Conservation (phyloP, 2,113 vertebrate genomes). For the Porphyrio hochstetteri region DNA sequence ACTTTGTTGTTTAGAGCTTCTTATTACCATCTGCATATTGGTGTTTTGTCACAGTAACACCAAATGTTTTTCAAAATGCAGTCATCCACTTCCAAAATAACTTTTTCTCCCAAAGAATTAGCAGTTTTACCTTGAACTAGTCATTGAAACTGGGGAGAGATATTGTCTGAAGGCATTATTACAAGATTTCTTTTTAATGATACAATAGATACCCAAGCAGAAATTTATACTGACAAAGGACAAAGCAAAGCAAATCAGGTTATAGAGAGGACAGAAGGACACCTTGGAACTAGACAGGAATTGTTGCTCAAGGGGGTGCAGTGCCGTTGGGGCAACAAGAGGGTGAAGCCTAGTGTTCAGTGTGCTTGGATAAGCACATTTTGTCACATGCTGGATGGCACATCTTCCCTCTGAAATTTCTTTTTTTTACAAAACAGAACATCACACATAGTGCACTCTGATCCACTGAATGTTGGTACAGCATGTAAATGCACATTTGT, state of each 20-base stretch:
- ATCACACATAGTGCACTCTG: not conserved
- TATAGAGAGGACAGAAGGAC: not conserved
- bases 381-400: not conserved
- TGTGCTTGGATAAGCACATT: not conserved
- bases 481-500: not conserved
- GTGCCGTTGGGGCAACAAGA: not conserved
- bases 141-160: not conserved
- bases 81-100: not conserved
- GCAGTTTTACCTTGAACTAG: not conserved
- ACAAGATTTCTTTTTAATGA: not conserved
- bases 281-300: not conserved
- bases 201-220: not conserved
- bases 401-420: not conserved
- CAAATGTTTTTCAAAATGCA: not conserved
- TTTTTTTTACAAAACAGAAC: not conserved
- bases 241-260: not conserved
- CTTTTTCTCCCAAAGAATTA: not conserved
- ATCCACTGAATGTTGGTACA: not conserved
- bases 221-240: not conserved
- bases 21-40: not conserved
- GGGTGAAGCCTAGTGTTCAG: not conserved
- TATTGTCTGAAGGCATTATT: not conserved
- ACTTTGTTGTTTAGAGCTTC: not conserved
- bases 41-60: not conserved
- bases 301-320: not conserved